Conservation (phyloP, 2,888 invertebrate genomes). For the Keiferia lycopersicella region DNA sequence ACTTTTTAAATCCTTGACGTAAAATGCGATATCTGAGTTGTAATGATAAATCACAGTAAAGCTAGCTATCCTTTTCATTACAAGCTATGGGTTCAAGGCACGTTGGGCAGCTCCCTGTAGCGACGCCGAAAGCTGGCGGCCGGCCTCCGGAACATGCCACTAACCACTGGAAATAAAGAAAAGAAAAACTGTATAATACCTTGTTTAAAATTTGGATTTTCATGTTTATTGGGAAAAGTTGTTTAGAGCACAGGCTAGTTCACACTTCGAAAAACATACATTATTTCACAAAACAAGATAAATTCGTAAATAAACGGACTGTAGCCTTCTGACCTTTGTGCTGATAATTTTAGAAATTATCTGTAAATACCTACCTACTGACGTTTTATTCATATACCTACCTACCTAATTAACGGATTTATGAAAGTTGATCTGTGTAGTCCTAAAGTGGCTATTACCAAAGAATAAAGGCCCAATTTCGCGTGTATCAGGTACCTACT, state of each 20-base stretch:
- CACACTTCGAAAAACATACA: too few relatives aligned
- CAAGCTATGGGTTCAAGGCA: conserved; percentile 64
- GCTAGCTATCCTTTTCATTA: conserved; percentile 52
- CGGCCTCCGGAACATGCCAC: conserved; percentile 62
- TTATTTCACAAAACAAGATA: not conserved
- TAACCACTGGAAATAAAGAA: conserved; percentile 56
- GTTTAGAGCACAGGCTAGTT: too few relatives aligned
- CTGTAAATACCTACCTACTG: not conserved
- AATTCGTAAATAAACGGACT: not conserved
- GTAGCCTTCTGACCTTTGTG: not conserved
- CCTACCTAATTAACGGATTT: too few relatives aligned
- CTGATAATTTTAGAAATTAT: not conserved
- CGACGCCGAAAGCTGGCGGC: conserved; percentile 65
- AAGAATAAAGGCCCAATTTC: too few relatives aligned
- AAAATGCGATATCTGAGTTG: too few relatives aligned
- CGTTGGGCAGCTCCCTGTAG: conserved; percentile 64
- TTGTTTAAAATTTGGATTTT: not conserved
- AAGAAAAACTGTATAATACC: not conserved
- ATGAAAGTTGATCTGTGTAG: too few relatives aligned
- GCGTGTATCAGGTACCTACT: too few relatives aligned
- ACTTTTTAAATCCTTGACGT: too few relatives aligned
- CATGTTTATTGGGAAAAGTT: too few relatives aligned
- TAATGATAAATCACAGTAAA: not conserved
- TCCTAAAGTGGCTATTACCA: too few relatives aligned
- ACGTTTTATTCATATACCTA: too few relatives aligned